These are phyloP conservation scores for Acanthaster planci DNA, from an alignment of 35 echinoderm and acorn worm genomes.

Conservation along the genomic window DNA sequence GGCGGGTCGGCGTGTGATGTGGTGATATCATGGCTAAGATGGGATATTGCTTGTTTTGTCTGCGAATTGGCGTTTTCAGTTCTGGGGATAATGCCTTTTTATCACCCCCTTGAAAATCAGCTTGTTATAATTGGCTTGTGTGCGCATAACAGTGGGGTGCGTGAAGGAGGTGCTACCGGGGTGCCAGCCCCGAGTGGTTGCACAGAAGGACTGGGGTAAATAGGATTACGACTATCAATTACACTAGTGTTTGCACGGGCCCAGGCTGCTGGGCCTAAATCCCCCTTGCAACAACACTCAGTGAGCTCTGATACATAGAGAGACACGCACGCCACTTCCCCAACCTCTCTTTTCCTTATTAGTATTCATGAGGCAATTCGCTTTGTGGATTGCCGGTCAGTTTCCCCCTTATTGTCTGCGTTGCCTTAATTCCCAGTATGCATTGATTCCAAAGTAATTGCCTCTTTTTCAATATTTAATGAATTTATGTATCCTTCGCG, in stretches of 20 bases:
- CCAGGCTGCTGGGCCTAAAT: neutral
- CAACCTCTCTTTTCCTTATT: neutral
- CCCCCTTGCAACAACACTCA: conserved; percentile 10
- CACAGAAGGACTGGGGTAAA: neutral
- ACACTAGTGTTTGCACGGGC: conserved; percentile 22
- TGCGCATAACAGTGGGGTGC: neutral
- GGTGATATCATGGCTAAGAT: conserved; percentile 14
- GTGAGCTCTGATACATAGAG: neutral
- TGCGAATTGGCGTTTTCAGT: conserved; percentile 4
- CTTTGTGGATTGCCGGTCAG: neutral
- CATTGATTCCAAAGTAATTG: conserved; percentile 25
- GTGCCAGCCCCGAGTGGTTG: neutral
- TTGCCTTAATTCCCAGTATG: conserved; percentile 17
- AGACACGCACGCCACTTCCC: neutral
- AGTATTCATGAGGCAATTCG: conserved; percentile 3
- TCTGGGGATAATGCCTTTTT: conserved; percentile 29
- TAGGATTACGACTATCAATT: conserved; percentile 27
- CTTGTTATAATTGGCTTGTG: conserved; percentile 6
- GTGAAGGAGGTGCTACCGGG: too few species aligned
- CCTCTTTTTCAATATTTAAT: conserved; percentile 30
- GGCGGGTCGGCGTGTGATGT: neutral
- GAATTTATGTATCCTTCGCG: conserved; percentile 20
- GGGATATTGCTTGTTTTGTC: conserved; percentile 23
- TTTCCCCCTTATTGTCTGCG: conserved; percentile 17
- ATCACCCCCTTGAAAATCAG: conserved; percentile 22